phyloP scores from a whole-genome alignment of 2,113 vertebrate genomes.

The Apaloderma vittatum region DNA sequence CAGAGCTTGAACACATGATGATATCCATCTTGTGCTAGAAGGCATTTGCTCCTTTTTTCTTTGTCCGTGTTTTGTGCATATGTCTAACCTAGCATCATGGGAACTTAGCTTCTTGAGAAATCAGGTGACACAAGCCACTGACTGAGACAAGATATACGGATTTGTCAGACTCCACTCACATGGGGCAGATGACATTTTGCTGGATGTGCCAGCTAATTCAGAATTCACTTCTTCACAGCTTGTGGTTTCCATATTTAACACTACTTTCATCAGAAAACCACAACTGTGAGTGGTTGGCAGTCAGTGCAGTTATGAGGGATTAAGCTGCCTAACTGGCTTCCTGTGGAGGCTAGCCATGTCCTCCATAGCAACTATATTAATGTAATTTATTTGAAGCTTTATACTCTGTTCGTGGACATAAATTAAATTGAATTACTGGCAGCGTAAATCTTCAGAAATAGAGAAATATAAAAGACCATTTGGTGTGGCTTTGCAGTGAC shows the following conservation, averaged over 20 bases:
- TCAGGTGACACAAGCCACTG: not conserved
- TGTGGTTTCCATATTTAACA: conserved; percentile 33
- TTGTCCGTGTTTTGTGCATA: not conserved
- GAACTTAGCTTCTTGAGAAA: not conserved
- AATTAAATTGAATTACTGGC: conserved; percentile 11
- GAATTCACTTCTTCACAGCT: conserved; percentile 22
- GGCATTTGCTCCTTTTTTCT: not conserved
- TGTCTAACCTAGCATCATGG: not conserved
- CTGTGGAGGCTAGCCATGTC: conserved; percentile 1
- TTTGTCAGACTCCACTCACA: not conserved
- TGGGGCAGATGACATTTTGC: not conserved
- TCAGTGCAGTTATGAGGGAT: not conserved
- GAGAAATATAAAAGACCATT: not conserved
- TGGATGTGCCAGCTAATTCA: not conserved
- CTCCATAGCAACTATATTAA: conserved; percentile 1
- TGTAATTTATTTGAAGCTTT: conserved; percentile 30
- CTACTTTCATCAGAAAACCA: not conserved
- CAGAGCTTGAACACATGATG: not conserved
- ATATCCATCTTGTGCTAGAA: not conserved
- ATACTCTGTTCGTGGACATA: not conserved
- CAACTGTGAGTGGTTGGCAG: not conserved
- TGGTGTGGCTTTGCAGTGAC: not conserved
- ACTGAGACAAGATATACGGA: not conserved
- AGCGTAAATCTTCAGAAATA: not conserved
- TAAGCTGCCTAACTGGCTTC: conserved; percentile 21